These are phyloP conservation scores for Tiaroga cobitis DNA, from an alignment of 2,797 vertebrate genomes.

Conservation along the genomic window DNA sequence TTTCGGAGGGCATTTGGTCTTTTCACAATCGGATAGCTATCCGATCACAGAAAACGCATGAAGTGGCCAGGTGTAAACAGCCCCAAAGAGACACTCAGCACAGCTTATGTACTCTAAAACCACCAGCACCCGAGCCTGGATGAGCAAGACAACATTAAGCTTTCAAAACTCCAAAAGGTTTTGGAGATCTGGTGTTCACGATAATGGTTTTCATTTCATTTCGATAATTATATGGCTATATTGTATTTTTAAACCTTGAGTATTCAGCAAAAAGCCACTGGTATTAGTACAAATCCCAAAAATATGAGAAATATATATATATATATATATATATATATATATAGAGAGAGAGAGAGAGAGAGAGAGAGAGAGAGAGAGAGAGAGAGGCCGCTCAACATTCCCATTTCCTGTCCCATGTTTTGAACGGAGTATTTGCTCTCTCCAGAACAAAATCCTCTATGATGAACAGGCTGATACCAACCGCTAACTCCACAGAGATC, in stretches of 20 bases:
- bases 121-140: neutral
- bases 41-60: no score
- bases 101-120: neutral
- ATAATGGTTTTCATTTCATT: conserved; percentile 3
- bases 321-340: no score
- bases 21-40: no score
- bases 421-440: neutral
- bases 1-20: no score
- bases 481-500: conserved; percentile 2
- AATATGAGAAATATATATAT: neutral
- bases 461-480: conserved; percentile 22
- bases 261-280: neutral
- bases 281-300: neutral
- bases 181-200: neutral
- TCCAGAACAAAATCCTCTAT: conserved; percentile 14
- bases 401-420: neutral
- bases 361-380: no score
- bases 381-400: neutral
- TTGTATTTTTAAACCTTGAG: neutral
- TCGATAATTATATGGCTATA: conserved; percentile 3
- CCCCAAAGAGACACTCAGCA: neutral
- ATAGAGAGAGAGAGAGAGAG: no score
- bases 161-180: neutral
- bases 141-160: neutral
- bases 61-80: no score